phyloP scores from a whole-genome alignment of 1,140 invertebrate species.

The Drosophila obscura region DNA sequence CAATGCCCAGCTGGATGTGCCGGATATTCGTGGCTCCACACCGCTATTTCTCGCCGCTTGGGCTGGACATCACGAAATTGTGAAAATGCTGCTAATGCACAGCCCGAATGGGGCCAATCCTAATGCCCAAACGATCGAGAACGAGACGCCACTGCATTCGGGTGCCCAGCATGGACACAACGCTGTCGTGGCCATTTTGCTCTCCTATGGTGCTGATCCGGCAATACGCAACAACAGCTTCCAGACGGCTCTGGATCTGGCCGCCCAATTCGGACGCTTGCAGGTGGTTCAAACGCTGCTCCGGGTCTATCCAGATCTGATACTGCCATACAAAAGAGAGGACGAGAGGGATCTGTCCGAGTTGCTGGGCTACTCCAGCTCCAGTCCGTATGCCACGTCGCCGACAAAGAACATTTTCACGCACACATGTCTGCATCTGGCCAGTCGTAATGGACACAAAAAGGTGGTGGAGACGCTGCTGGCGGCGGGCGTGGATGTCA shows the following conservation, averaged over 20 bases:
- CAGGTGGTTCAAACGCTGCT: conserved; percentile 95
- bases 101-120: conserved; percentile 90
- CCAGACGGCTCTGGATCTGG: conserved; percentile 96
- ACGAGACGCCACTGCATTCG: conserved; percentile 96
- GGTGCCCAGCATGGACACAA: conserved; percentile 97
- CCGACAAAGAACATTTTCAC: conserved; percentile 86
- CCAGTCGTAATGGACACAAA: conserved; percentile 94
- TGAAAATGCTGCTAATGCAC: conserved; percentile 90
- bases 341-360: conserved; percentile 28
- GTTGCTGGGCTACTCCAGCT: conserved; percentile 40
- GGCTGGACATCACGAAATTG: conserved; percentile 94
- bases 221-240: conserved; percentile 94
- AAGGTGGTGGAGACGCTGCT: conserved; percentile 93
- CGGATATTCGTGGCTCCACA: conserved; percentile 93
- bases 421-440: conserved; percentile 96
- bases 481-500: conserved; percentile 94
- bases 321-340: conserved; percentile 86
- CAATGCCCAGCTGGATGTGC: conserved; percentile 94
- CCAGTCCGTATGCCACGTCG: conserved; percentile 35
- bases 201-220: conserved; percentile 95
- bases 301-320: conserved; percentile 90
- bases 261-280: conserved; percentile 94
- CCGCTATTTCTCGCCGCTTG: conserved; percentile 95
- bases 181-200: conserved; percentile 92
- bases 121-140: conserved; percentile 94